Base-by-base conservation (phyloP, 2,113 vertebrate genomes). In the Pachypanchax playfairii region DNA sequence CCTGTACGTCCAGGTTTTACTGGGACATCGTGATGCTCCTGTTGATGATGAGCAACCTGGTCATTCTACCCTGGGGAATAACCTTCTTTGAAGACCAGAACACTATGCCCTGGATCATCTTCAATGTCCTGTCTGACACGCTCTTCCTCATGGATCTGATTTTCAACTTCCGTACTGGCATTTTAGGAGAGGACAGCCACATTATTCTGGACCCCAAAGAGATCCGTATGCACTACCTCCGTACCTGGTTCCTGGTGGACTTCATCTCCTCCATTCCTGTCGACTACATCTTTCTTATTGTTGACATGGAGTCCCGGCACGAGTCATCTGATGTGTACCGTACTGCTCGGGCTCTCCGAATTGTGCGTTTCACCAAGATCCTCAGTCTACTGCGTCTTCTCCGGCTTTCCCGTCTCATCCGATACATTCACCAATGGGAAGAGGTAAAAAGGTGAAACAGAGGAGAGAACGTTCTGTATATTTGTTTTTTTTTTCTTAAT, bases 361-460 rank as follows among this genome's bases (percentile, higher is more conserved):
- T 92, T 0, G 89, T 93, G n/a, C 91, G 92, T 35, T 93, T 93
- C 72, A 91, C 92, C 38, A 93, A 93, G 75, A 91, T 93, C 72
- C 91, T 93, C 69, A 92, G 92, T 60, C 76, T 93, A 59, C 85
- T 93, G 42, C 86, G 92, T 25, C 85, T 93, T 15, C 86, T 93
- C 9, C 75, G 91, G 4, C 88, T 93, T 59, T 93, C 92, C 25
- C 89, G 92, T 31, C 90, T 93, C 64, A 93, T 93, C 58, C 89
- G 92, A 8, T 93, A 93, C 82, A 90, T 93, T 46, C 92, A 91
- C 58, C 92, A 93, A 63, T 93, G 92, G 92, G 92, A 92, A 55
- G 92, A 93, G 91, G 92, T 92, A 79, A 88, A 8, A 2, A 22
- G 3, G 9, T 38, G 11, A 2, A 21, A 47, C 15, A 31, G 4